Conservation (phyloP, 2,113 vertebrate genomes). For the Melanocharis versteri region DNA sequence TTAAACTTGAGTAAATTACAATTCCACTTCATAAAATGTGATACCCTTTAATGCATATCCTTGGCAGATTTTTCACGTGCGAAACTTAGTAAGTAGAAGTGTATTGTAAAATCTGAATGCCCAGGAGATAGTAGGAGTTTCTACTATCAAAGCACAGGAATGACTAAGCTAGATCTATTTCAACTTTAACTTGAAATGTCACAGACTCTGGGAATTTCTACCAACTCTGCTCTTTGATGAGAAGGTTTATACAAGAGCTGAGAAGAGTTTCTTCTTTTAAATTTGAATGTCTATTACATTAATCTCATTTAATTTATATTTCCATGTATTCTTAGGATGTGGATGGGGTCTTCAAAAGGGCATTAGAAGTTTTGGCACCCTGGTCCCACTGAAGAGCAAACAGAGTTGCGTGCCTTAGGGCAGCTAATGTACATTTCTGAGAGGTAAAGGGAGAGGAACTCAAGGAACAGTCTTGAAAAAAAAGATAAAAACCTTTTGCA, state of each 20-base stretch:
- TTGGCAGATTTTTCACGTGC: neutral
- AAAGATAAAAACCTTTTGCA: neutral
- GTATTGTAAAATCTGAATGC: neutral
- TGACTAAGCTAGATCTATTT: neutral
- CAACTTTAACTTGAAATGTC: neutral
- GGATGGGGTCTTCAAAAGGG: neutral
- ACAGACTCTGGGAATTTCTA: neutral
- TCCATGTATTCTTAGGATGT: neutral
- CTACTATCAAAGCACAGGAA: neutral
- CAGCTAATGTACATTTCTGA: neutral
- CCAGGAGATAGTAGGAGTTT: neutral
- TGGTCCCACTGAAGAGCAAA: neutral
- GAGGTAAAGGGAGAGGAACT: neutral
- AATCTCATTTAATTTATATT: neutral
- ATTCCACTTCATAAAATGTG: neutral
- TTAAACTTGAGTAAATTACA: neutral
- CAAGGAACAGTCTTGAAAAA: neutral
- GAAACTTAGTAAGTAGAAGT: neutral
- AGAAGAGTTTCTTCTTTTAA: neutral
- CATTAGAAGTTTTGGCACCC: neutral
- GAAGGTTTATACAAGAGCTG: neutral
- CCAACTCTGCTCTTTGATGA: neutral
- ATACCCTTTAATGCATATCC: neutral
- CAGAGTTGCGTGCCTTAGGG: rapidly evolving
- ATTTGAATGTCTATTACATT: neutral